Evolutionary conservation across 1,140 invertebrate genomes (phyloP).

Genomic region (Drosophila lacertosa): DNA sequence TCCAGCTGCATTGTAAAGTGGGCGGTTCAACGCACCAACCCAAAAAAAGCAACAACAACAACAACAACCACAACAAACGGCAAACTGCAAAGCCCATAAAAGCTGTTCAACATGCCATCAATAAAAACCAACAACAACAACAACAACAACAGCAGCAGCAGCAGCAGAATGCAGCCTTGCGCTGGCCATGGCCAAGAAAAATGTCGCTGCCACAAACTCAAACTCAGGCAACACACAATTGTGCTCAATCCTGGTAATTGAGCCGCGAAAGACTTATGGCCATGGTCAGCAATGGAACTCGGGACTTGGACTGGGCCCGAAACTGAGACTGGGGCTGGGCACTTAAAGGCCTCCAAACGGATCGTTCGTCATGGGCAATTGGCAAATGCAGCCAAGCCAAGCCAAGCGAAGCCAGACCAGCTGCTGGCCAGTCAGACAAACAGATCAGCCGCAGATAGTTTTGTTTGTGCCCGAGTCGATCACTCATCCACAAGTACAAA

Average conservation of each 20-base stretch:
- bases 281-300: slow-evolving; percentile 9
- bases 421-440: slow-evolving; percentile 40
- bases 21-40: slow-evolving; percentile 54
- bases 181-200: slow-evolving; percentile 67
- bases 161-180: background rate
- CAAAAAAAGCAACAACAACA: slow-evolving; percentile 17
- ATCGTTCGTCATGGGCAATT: slow-evolving; percentile 80
- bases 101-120: slow-evolving; percentile 81
- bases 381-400: slow-evolving; percentile 51
- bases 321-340: background rate
- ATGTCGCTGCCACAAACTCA: slow-evolving; percentile 70
- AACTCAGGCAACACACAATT: slow-evolving; percentile 67
- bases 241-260: slow-evolving; percentile 69
- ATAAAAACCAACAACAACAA: slow-evolving; percentile 53
- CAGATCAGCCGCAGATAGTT: slow-evolving; percentile 77
- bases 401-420: slow-evolving; percentile 33
- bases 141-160: too few relatives aligned
- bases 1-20: slow-evolving; percentile 71
- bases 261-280: slow-evolving; percentile 72
- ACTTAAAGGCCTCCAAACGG: slow-evolving; percentile 73
- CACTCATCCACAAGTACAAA: slow-evolving; percentile 70
- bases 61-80: slow-evolving; percentile 42
- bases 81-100: slow-evolving; percentile 80
- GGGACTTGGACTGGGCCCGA: too few relatives aligned
- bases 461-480: slow-evolving; percentile 80